Percentiles rank a stretch among this genome's conserved stretches.
phyloP scores from a whole-genome alignment of 1,140 invertebrate genomes.

The Caenorhabditis remanei region DNA sequence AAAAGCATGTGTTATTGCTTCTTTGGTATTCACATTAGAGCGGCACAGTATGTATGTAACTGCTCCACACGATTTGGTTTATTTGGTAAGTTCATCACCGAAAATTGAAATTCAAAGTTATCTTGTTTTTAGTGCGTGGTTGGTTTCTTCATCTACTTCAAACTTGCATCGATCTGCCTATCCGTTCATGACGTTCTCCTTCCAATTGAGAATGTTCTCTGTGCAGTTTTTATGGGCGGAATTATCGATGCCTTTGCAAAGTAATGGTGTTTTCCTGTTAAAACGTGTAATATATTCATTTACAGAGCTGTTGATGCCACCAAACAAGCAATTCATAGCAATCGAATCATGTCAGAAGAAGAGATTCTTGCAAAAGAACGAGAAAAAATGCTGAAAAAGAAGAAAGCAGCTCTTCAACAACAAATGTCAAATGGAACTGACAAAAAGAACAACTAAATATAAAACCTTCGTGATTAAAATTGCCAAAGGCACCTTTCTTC shows the following conservation, averaged over 20 bases:
- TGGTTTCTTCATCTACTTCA: constrained; percentile 99
- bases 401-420: constrained; percentile 13
- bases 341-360: constrained; percentile 16
- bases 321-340: constrained; percentile 40
- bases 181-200: constrained; percentile 98
- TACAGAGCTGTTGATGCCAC: constrained; percentile 61
- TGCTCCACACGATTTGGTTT: constrained; percentile 94
- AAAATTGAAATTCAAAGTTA: background rate
- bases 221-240: constrained; percentile 96
- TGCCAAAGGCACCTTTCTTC: background rate
- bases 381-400: constrained; percentile 48
- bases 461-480: too few relatives aligned
- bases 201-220: constrained; percentile 97
- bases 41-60: constrained; percentile 96
- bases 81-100: constrained; percentile 82
- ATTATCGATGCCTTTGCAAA: constrained; percentile 90
- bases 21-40: constrained; percentile 94
- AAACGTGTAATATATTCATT: background rate
- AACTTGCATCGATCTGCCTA: constrained; percentile 93
- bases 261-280: constrained; percentile 51
- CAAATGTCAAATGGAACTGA: constrained; percentile 30
- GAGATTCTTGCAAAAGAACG: constrained; percentile 30
- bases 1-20: constrained; percentile 93
- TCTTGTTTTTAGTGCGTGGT: constrained; percentile 84
- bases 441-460: constrained; percentile 30